Base-by-base conservation (phyloP, 1,140 invertebrate species). In the Cherax quadricarinatus region DNA sequence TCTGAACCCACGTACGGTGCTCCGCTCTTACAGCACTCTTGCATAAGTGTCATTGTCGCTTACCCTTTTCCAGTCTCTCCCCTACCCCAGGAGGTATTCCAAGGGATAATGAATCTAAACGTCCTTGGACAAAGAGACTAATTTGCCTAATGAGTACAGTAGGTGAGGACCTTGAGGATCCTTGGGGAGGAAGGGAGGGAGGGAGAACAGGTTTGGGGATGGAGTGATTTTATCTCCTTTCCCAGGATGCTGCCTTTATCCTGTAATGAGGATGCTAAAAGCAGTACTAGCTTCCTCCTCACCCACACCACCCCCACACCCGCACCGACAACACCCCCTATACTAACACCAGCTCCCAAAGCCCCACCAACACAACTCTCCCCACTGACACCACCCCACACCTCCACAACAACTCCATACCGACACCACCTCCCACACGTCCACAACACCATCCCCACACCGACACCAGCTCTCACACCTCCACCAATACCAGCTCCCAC, bases 131-230 rank as follows among this genome's bases (percentile, higher is more conserved):
- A 84, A 9, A 84, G 30, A 41, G 82, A 49, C 21, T n/a, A 84
- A 62, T 24, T 14, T 84, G 21, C 60, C 53, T 53, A 14, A 10
- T 41, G 53, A 18, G 9, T 7, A 41, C 53, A 12, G n/a, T 21
- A 57, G 49, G 30, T 9, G n/a, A 62, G 82, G 57, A 84, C 82
- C 82, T 84, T 84, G 57, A 84, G 53, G 82, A 84, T n/a, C 82
- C 82, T 84, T 84, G 53, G 21, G 53, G 30, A 41, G 30, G 30
- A 2, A 41, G 30, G 30, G 30, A 41, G 0, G 30, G 30, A 41
- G 30, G 30, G 30, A 41, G 30, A 41, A 41, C 30, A 41, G 30
- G 82, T 84, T 84, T 84, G 18, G 82, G 53, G 81, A 51, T 57
- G 49, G 53, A 21, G 81, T 84, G 82, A 84, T 84, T 84, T 60